Evolutionary conservation across 2,797 vertebrate genomes (phyloP).

Genomic region (Lepus oiostolus): DNA sequence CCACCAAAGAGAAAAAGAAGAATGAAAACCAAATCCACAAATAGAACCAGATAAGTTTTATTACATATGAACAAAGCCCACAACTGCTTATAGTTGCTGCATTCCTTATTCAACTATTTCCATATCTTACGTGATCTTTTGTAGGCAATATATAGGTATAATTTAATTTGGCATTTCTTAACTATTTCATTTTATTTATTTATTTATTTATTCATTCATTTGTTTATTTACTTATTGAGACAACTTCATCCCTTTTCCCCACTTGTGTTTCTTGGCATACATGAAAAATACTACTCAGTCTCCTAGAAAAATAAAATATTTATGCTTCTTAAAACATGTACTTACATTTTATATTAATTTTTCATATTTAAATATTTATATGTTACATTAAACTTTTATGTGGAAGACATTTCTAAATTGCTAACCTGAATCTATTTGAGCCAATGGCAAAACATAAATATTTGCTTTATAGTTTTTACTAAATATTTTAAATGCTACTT

Average conservation of each 20-base stretch:
- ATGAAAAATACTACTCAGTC: neutral
- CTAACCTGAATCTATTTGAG: constrained; percentile 30
- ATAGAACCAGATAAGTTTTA: neutral
- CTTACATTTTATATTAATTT: constrained; percentile 45
- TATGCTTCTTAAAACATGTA: constrained; percentile 26
- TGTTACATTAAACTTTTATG: constrained; percentile 24
- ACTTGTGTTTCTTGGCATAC: neutral
- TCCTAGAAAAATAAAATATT: neutral
- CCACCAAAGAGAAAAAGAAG: constrained; percentile 1
- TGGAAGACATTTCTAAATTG: constrained; percentile 26
- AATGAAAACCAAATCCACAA: constrained; percentile 13
- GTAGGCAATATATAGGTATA: neutral
- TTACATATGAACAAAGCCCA: neutral
- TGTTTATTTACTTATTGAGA: constrained; percentile 39
- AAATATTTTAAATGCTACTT: constrained; percentile 8
- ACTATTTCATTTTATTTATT: neutral
- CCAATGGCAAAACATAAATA: constrained; percentile 35
- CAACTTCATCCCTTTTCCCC: neutral
- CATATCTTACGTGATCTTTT: neutral
- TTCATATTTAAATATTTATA: constrained; percentile 65
- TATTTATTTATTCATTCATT: neutral
- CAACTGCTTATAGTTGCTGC: neutral
- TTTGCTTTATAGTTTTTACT: neutral
- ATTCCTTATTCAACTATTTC: neutral
- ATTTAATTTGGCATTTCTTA: constrained; percentile 24